Evolutionary conservation across 2,888 invertebrate genomes (phyloP), one percentile per base, ranked within the genome.

Genomic region (Pseudococcus viburni): DNA sequence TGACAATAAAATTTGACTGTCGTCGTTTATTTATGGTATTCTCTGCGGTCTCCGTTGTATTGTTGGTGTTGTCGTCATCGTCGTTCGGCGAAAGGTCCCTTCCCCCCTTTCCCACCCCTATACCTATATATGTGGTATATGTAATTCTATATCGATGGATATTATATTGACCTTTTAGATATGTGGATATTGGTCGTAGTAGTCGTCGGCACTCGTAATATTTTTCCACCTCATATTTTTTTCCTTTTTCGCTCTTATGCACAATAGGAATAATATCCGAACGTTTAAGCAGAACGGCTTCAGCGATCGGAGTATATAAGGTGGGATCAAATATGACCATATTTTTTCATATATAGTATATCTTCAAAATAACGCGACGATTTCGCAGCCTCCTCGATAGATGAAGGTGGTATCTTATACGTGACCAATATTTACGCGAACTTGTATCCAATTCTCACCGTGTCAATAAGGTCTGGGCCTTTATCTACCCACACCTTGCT

Each of bases 1-100:
- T 51, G 51, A 51, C 51, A 51, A 51, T 51, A 51, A 51, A 51
- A 51, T 51, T 51, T 51, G 51, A 51, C 51, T 51, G 51, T 51
- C 51, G 51, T 51, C 51, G 51, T 51, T 51, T 51, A 51, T 51
- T 51, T 51, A 51, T 51, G 51, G 17, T 51, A 17, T 51, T 51
- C 17, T 51, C 15, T 17, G 51, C 51, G 51, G 51, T 51, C 15
- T 51, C 15, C 5, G 51, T 51, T 51, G 51, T 12, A 17, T 51
- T 51, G 51, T 51, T 15, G 15, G 4, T 51, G 51, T 51, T 3
- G 26, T 33, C 26, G 26, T 33, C 26, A 33, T 33, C 26, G 26
- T 33, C 26, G 26, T 33, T 33, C 26, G 26, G 26, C 1, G 26
- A 33, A 33, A 33, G 1, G 26, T 33, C 3, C 26, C 26, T 3